Evolutionary conservation across 37 sponge, comb jelly and placozoan genomes (phyloP).

Genomic region (Spongilla lacustris): DNA sequence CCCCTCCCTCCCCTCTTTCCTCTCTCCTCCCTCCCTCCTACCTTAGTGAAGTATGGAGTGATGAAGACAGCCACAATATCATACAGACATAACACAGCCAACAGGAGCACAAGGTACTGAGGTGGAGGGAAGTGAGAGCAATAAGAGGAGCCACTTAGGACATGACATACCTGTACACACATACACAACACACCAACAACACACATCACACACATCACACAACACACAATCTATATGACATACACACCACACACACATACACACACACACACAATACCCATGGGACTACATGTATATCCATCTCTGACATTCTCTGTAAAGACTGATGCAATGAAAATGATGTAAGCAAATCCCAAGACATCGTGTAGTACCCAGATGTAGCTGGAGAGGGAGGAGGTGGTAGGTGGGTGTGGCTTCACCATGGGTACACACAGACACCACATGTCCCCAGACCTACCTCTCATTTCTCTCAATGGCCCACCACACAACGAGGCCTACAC

Average conservation of each 20-base stretch:
- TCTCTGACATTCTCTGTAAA: too few relatives aligned
- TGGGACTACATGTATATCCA: neutral
- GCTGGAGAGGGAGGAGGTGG: neutral
- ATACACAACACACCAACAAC: too few relatives aligned
- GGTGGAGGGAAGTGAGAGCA: neutral
- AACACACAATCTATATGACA: too few relatives aligned
- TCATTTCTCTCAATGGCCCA: slow-evolving; percentile 73
- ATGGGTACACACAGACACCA: too few relatives aligned
- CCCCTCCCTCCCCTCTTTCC: neutral
- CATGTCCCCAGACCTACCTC: too few relatives aligned
- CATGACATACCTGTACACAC: too few relatives aligned
- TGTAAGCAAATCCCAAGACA: slow-evolving; percentile 61
- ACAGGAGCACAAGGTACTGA: slow-evolving; percentile 68
- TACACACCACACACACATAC: too few relatives aligned
- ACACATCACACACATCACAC: neutral
- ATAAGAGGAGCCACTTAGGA: too few relatives aligned
- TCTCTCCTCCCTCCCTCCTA: slow-evolving; percentile 12
- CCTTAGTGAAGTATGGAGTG: slow-evolving; percentile 81
- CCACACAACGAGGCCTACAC: slow-evolving; percentile 64
- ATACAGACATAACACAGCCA: slow-evolving; percentile 80
- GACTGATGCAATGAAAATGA: neutral
- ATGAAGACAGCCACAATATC: slow-evolving; percentile 94
- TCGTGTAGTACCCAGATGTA: slow-evolving; percentile 71
- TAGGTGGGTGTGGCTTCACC: too few relatives aligned
- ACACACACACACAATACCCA: neutral